phyloP scores from a whole-genome alignment of 2,113 vertebrate species.

The Bungarus multicinctus region DNA sequence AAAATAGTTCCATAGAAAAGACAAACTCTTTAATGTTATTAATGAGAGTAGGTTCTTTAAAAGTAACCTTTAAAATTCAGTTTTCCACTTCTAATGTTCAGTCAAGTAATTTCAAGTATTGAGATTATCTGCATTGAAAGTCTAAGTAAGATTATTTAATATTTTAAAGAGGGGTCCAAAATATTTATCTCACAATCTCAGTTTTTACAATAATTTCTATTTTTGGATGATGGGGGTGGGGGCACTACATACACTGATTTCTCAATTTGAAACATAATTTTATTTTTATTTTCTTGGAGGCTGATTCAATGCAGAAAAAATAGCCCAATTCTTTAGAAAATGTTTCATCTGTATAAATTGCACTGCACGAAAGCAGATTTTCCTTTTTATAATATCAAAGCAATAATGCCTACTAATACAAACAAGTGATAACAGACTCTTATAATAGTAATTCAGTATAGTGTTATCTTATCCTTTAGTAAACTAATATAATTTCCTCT shows the following conservation, averaged over 20 bases:
- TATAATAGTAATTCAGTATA: constrained; percentile 42
- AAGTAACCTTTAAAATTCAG: not conserved
- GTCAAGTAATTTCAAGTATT: not conserved
- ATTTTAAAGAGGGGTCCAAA: not conserved
- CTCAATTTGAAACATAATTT: not conserved
- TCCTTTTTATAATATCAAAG: not conserved
- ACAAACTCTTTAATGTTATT: not conserved
- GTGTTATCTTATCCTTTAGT: not conserved
- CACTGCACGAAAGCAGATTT: not conserved
- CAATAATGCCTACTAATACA: constrained; percentile 33
- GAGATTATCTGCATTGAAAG: not conserved
- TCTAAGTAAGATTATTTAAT: not conserved
- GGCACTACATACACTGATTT: not conserved
- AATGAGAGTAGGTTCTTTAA: constrained; percentile 6
- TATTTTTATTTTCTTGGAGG: constrained; percentile 22
- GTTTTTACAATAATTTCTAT: not conserved
- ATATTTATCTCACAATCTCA: not conserved
- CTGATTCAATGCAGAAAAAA: not conserved
- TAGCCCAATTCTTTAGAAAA: not conserved
- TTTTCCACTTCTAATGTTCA: not conserved
- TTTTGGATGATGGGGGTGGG: not conserved
- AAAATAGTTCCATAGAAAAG: not conserved
- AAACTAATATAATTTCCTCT: not conserved
- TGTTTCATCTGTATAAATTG: not conserved
- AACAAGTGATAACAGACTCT: constrained; percentile 36